phyloP scores from a whole-genome alignment of 2,113 vertebrate genomes.

The Lampris megalopsis region DNA sequence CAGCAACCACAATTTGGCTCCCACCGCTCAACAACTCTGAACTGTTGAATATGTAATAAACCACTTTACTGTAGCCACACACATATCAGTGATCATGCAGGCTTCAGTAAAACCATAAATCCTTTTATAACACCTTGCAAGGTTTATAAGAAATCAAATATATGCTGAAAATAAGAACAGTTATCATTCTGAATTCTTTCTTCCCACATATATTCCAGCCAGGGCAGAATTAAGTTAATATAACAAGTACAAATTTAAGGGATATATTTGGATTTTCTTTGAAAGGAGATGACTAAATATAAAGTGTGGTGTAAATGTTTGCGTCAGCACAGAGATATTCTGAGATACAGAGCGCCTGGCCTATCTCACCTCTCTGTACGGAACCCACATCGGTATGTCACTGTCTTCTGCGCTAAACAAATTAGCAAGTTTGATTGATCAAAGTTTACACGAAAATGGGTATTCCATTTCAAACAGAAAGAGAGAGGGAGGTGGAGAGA shows the following conservation, averaged over 20 bases:
- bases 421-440: constrained; percentile 78
- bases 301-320: constrained; percentile 63
- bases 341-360: constrained; percentile 71
- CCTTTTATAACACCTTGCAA: constrained; percentile 49
- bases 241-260: constrained; percentile 46
- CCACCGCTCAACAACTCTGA: not conserved
- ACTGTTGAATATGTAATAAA: constrained; percentile 39
- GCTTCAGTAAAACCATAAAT: constrained; percentile 44
- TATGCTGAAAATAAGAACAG: constrained; percentile 59
- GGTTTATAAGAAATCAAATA: constrained; percentile 65
- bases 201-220: constrained; percentile 59
- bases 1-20: constrained; percentile 15
- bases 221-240: constrained; percentile 57
- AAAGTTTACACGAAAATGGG: constrained; percentile 74
- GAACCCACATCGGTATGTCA: constrained; percentile 70
- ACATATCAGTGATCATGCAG: not conserved
- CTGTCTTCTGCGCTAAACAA: constrained; percentile 78
- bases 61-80: constrained; percentile 21
- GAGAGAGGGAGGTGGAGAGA: constrained; percentile 5
- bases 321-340: constrained; percentile 70
- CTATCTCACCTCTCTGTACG: constrained; percentile 70
- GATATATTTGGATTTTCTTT: constrained; percentile 64
- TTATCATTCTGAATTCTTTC: constrained; percentile 54
- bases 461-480: constrained; percentile 77
- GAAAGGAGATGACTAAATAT: constrained; percentile 63